phyloP scores from a whole-genome alignment of 2,888 invertebrate species.

The Tenthredo livida region DNA sequence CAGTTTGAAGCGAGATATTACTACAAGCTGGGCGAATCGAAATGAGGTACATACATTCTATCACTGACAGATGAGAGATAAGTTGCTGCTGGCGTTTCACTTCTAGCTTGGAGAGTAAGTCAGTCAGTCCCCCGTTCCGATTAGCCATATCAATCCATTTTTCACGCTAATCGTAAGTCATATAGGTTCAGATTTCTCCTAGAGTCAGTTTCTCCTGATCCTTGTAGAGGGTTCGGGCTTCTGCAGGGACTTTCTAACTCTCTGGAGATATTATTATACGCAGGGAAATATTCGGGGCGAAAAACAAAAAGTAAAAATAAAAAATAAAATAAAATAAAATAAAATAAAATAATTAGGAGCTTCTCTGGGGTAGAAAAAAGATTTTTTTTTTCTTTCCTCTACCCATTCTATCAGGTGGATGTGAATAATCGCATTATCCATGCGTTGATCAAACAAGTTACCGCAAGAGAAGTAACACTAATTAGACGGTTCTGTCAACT shows the following conservation, averaged over 20 bases:
- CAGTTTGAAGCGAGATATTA: not conserved
- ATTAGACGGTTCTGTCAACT: not conserved
- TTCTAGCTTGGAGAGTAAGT: not conserved
- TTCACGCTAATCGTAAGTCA: slow-evolving; percentile 20
- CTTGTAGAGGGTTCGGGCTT: not conserved
- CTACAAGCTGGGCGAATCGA: not conserved
- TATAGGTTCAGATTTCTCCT: slow-evolving; percentile 4
- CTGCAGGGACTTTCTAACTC: not conserved
- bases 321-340: too few relatives aligned
- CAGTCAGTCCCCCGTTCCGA: not conserved
- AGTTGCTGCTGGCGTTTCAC: slow-evolving; percentile 29
- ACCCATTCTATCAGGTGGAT: not conserved
- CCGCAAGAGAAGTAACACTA: not conserved
- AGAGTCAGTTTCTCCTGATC: not conserved
- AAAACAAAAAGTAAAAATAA: not conserved
- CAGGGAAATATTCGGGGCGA: not conserved
- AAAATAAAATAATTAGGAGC: not conserved
- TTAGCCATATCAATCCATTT: slow-evolving; percentile 22
- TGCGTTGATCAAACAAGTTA: not conserved
- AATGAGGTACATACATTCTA: not conserved
- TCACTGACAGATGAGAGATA: not conserved
- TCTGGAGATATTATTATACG: not conserved
- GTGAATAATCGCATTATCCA: not conserved
- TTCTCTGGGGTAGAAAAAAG: not conserved
- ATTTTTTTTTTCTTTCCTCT: not conserved